Evolutionary conservation across 2,797 vertebrate genomes (phyloP).

Genomic region (Siniperca undulata): DNA sequence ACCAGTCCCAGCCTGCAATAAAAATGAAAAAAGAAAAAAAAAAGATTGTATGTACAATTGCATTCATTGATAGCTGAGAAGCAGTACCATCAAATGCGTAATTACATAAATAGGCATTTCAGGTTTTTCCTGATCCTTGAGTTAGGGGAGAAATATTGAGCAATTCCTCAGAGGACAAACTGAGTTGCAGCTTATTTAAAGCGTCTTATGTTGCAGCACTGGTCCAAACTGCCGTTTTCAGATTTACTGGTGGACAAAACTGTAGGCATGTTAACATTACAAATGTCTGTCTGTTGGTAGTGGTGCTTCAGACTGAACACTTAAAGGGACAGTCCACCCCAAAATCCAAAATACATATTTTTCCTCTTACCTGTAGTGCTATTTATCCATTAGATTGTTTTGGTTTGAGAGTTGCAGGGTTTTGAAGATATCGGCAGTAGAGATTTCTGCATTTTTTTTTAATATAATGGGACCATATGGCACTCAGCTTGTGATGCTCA

Average conservation of each 20-base stretch:
- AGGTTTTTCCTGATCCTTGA: conserved; percentile 25
- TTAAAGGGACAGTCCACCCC: too few relatives aligned
- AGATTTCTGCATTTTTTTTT: too few relatives aligned
- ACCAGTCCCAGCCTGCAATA: not conserved
- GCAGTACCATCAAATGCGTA: not conserved
- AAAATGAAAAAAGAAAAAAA: not conserved
- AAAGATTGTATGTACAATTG: not conserved
- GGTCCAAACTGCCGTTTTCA: conserved; percentile 24
- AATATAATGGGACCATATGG: too few relatives aligned
- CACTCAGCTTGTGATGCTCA: too few relatives aligned
- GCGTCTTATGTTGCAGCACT: conserved; percentile 38
- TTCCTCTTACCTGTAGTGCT: too few relatives aligned
- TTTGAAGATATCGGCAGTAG: too few relatives aligned
- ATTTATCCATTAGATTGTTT: too few relatives aligned
- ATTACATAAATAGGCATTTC: conserved; percentile 19
- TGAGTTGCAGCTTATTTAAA: conserved; percentile 67
- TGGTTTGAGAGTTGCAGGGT: too few relatives aligned
- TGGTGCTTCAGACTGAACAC: not conserved
- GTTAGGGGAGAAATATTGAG: conserved; percentile 36
- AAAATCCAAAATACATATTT: too few relatives aligned
- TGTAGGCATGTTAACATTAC: not conserved
- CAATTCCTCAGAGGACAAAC: conserved; percentile 39
- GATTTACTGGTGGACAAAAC: not conserved
- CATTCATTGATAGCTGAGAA: not conserved
- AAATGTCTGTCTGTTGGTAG: not conserved